A percentile compares a stretch with the other conserved stretches of the same genome.
Conservation (phyloP, 2,797 vertebrate species). For the Cirrhinus molitorella region DNA sequence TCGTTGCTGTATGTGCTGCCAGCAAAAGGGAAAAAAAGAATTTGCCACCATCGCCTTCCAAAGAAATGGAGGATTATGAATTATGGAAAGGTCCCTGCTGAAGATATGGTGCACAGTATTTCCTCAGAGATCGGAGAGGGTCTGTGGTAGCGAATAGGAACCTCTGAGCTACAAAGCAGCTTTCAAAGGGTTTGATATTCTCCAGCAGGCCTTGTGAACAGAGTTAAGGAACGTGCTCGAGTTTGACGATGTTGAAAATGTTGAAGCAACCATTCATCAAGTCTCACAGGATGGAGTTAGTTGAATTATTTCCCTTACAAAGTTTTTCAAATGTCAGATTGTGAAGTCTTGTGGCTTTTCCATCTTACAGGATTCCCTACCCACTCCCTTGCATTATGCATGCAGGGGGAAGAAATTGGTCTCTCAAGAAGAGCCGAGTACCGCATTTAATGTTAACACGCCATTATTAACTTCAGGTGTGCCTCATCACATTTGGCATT, state of each 20-base stretch:
- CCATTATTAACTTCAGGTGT: neutral
- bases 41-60: constrained; percentile 42
- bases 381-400: neutral
- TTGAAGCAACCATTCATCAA: constrained; percentile 18
- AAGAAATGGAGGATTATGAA: constrained; percentile 58
- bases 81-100: constrained; percentile 57
- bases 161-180: constrained; percentile 34
- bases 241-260: constrained; percentile 31
- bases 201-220: constrained; percentile 15
- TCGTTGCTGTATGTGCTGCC: constrained; percentile 21
- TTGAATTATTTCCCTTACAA: constrained; percentile 31
- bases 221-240: constrained; percentile 24
- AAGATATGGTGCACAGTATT: constrained; percentile 44
- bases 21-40: constrained; percentile 17
- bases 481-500: neutral
- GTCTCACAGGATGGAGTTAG: constrained; percentile 39
- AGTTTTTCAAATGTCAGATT: constrained; percentile 46
- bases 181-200: constrained; percentile 26
- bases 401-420: constrained; percentile 10
- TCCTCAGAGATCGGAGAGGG: constrained; percentile 39
- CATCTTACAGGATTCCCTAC: constrained; percentile 10
- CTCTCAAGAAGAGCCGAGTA: neutral
- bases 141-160: constrained; percentile 21
- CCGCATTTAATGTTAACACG: neutral
- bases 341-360: constrained; percentile 50